phyloP scores from a whole-genome alignment of 2,113 vertebrate genomes.

The Tachysurus vachellii region DNA sequence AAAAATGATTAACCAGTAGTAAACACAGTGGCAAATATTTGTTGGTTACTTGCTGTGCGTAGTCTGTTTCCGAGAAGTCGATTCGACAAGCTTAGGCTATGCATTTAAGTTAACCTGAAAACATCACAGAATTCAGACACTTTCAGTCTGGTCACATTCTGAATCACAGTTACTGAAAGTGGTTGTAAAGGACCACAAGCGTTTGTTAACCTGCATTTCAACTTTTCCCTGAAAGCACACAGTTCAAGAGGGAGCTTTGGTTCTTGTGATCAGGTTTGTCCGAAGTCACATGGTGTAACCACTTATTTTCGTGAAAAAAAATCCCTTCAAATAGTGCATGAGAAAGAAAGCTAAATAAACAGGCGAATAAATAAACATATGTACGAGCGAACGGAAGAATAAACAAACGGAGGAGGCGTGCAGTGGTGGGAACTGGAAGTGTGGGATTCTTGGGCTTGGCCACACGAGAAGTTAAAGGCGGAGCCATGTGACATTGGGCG shows the following conservation, averaged over 20 bases:
- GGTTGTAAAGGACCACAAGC: neutral
- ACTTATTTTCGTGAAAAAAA: conserved; percentile 38
- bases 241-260: neutral
- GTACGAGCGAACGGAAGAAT: conserved; percentile 56
- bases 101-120: neutral
- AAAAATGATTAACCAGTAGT: conserved; percentile 6
- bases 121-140: neutral
- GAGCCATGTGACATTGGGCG: conserved; percentile 62
- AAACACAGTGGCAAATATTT: neutral
- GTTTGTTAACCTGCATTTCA: conserved; percentile 45
- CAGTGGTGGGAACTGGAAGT: conserved; percentile 71
- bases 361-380: conserved; percentile 52
- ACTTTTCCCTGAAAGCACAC: neutral
- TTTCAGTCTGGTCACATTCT: neutral
- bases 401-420: conserved; percentile 68
- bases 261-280: neutral
- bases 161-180: conserved; percentile 23
- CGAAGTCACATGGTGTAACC: conserved; percentile 51
- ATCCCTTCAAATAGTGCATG: conserved; percentile 53
- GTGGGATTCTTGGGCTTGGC: conserved; percentile 56
- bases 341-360: conserved; percentile 61
- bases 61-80: neutral
- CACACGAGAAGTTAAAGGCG: conserved; percentile 59
- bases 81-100: too few relatives aligned
- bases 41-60: neutral